Evolutionary conservation across 2,888 invertebrate genomes (phyloP), one percentile per base, ranked within the genome.

Genomic region (Andrena marginata): DNA sequence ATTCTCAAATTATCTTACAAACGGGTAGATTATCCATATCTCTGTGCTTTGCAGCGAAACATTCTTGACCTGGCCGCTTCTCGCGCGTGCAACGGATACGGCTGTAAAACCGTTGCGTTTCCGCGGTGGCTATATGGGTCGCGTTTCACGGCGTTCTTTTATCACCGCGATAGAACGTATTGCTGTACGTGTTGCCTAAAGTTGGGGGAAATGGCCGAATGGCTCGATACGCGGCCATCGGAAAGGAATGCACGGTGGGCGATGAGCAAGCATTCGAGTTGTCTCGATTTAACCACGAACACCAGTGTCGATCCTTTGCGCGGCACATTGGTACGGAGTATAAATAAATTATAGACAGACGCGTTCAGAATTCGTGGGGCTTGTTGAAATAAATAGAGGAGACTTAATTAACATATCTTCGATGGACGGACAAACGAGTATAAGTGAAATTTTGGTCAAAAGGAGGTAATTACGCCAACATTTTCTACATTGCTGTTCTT

Each of bases 71-170:
- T 13, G 35, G 51, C 16, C 23, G 23, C 56, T 26, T 56, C 23
- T 51, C 35, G n/a, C 20, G 54, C 20, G 48, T 31, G 51, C 56
- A 31, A 59, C 48, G 64, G 56, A 56, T 54, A 59, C 70, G 67
- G 74, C 49, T 74, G 49, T 80, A 82, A 82, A 82, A 71, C 48
- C 54, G 56, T 26, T 79, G 69, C 79, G 69, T 73, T 79, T 69
- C 64, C 67, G 54, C 31, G 26, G 3, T 35, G 48, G 35, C 29
- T 51, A 35, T 23, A 33, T 29, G 68, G 49, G 48, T 49, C 79
- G 70, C 80, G 67, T 10, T 82, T 80, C 75, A 80, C 56, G 63
- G 70, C 49, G 62, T 71, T 71, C 75, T 82, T 82, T 82, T 82
- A 80, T 80, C 75, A 71, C 71, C 63, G 20, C 62, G 63, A 72